These are phyloP conservation scores for Corynorhinus townsendii DNA, from an alignment of 2,113 vertebrate genomes.

Conservation along the genomic window DNA sequence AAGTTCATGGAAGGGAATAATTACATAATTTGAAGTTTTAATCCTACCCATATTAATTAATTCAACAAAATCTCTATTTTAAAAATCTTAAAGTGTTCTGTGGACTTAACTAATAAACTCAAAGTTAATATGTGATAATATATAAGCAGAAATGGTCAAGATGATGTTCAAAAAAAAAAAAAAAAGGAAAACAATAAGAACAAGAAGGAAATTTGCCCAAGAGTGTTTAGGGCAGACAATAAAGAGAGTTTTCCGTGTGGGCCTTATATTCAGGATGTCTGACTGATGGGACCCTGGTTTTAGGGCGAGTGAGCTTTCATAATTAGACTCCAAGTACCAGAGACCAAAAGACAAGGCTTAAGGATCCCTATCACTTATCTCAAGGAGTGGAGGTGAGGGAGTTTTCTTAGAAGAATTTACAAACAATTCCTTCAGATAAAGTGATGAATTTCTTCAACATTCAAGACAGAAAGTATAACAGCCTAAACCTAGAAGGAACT, in stretches of 20 bases:
- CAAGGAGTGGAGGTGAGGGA: neutral
- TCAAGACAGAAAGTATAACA: neutral
- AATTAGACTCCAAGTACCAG: neutral
- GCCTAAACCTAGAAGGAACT: neutral
- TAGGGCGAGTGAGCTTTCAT: neutral
- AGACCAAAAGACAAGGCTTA: neutral
- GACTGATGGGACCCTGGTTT: neutral
- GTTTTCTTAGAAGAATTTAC: neutral
- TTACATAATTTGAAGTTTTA: neutral
- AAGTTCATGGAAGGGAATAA: neutral
- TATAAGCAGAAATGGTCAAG: neutral
- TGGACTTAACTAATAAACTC: neutral
- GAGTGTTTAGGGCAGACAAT: neutral
- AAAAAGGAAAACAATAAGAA: neutral
- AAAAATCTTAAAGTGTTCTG: neutral
- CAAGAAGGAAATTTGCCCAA: neutral
- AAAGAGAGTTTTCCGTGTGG: neutral
- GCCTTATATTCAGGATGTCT: neutral
- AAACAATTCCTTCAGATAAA: neutral
- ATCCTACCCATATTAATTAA: neutral
- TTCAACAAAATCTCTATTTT: neutral
- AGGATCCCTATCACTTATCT: neutral
- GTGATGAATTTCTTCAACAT: neutral
- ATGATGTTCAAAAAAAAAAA: neutral
- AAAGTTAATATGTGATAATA: neutral